phyloP scores from a whole-genome alignment of 2,113 vertebrate species.

The Sorex araneus region DNA sequence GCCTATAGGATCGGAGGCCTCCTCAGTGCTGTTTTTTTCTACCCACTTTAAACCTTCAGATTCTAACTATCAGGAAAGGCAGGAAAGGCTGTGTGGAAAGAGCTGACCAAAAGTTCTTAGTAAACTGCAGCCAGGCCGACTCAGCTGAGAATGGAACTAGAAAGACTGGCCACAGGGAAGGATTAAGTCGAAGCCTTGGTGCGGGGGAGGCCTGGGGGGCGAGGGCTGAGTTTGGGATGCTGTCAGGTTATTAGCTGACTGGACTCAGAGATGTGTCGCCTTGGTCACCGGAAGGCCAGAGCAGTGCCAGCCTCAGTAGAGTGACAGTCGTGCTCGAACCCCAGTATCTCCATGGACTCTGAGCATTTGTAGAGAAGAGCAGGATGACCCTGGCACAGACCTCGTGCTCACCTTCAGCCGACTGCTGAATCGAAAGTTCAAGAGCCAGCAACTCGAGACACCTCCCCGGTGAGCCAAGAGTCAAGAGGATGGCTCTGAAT shows the following conservation, averaged over 20 bases:
- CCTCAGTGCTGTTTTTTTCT: conserved; percentile 81
- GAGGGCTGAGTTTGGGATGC: conserved; percentile 44
- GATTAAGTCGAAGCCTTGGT: conserved; percentile 69
- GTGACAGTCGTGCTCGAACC: conserved; percentile 19
- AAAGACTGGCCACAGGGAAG: conserved; percentile 16
- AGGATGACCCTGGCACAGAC: conserved; percentile 65
- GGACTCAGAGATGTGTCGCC: conserved; percentile 64
- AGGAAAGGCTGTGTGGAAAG: conserved; percentile 76
- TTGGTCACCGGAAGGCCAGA: conserved; percentile 56
- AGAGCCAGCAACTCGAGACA: conserved; percentile 44
- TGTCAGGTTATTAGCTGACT: conserved; percentile 48
- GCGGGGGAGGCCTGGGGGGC: conserved; percentile 13
- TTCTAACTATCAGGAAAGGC: conserved; percentile 74
- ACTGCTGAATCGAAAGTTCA: conserved; percentile 67
- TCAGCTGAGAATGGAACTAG: conserved; percentile 51
- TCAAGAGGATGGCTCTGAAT: conserved; percentile 88
- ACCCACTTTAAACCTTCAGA: conserved; percentile 85
- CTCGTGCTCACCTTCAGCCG: conserved; percentile 63
- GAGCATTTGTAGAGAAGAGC: conserved; percentile 59
- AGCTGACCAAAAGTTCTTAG: conserved; percentile 83
- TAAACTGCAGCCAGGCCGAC: conserved; percentile 44
- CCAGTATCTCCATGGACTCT: neutral
- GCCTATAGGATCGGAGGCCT: conserved; percentile 87
- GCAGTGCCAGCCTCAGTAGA: conserved; percentile 63
- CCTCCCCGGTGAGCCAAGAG: conserved; percentile 42